Evolutionary conservation across 92 coral and sea anemone genomes (phyloP).

Genomic region (Zoanthus solanderi): DNA sequence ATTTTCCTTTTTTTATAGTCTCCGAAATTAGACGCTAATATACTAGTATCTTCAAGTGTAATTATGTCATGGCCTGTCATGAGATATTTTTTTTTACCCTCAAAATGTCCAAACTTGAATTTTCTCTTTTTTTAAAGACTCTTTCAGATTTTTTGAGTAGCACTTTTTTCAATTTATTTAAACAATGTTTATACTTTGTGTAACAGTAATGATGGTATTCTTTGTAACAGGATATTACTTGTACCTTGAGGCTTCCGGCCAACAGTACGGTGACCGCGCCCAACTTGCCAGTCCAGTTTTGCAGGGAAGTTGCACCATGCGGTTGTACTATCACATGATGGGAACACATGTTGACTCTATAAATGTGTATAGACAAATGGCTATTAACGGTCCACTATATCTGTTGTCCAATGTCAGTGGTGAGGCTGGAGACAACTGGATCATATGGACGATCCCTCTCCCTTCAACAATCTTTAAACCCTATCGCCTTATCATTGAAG

Average conservation of each 20-base stretch:
- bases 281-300: constrained; percentile 88
- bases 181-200: too few relatives aligned
- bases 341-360: constrained; percentile 85
- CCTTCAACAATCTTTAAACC: constrained; percentile 64
- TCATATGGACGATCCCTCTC: constrained; percentile 57
- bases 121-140: too few relatives aligned
- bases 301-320: constrained; percentile 83
- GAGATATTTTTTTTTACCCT: too few relatives aligned
- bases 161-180: too few relatives aligned
- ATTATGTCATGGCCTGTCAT: too few relatives aligned
- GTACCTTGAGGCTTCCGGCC: constrained; percentile 84
- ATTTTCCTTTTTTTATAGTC: too few relatives aligned
- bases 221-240: constrained; percentile 81
- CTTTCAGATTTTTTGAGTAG: too few relatives aligned
- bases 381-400: constrained; percentile 70
- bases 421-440: constrained; percentile 91
- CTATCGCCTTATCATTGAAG: constrained; percentile 92
- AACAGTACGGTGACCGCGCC: constrained; percentile 88
- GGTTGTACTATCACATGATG: constrained; percentile 96
- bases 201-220: not conserved
- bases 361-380: constrained; percentile 81
- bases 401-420: constrained; percentile 73
- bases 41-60: too few relatives aligned
- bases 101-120: too few relatives aligned
- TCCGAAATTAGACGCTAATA: too few relatives aligned